Evolutionary conservation across 2,888 invertebrate genomes (phyloP).

Genomic region (Boloria euphrosyne): DNA sequence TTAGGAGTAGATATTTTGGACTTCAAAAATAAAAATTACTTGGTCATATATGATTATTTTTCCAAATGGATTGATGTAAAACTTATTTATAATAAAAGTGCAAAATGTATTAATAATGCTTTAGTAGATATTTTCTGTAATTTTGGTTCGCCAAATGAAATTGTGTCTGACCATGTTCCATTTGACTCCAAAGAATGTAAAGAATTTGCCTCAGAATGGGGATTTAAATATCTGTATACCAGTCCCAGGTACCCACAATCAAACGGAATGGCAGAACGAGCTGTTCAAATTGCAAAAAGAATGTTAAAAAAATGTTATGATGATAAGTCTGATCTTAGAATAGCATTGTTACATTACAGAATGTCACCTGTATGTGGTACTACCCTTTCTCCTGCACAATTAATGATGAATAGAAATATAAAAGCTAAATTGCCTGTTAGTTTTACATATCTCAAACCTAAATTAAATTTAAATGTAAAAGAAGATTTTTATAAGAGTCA

Average conservation of each 20-base stretch:
- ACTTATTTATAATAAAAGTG: conserved; percentile 15
- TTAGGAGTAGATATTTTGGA: not conserved
- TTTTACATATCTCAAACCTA: not conserved
- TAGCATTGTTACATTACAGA: not conserved
- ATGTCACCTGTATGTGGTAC: not conserved
- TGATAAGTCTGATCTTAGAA: not conserved
- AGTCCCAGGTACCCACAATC: not conserved
- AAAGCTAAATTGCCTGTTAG: not conserved
- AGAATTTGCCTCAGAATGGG: conserved; percentile 17
- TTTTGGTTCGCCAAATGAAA: conserved; percentile 21
- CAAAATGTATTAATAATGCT: conserved; percentile 4
- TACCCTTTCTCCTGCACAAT: not conserved
- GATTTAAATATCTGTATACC: conserved; percentile 8
- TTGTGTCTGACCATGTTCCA: conserved; percentile 22
- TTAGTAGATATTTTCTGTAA: conserved; percentile 18
- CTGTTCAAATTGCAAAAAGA: not conserved
- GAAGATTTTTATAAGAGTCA: not conserved
- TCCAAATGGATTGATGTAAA: conserved; percentile 18
- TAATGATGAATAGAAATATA: not conserved
- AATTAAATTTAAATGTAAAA: conserved; percentile 9
- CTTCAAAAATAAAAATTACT: conserved; percentile 1
- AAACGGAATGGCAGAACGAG: not conserved
- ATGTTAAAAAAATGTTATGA: not conserved
- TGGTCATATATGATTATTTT: conserved; percentile 13
- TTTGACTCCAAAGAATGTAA: conserved; percentile 24